Conservation (phyloP, 2,888 invertebrate species). For the Amblyjoppa fuscipennis region DNA sequence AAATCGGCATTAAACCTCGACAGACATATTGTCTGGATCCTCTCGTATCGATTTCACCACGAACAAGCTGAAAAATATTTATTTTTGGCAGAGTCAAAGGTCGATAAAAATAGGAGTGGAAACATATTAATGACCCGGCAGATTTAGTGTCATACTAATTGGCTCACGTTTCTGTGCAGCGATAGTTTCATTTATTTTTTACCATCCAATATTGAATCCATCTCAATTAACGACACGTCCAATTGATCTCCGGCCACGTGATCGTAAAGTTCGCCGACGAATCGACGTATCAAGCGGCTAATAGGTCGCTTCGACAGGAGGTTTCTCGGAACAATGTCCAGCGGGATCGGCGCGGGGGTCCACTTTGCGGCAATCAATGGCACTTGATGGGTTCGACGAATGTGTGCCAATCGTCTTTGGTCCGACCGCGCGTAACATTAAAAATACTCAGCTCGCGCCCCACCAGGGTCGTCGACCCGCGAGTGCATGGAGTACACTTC, state of each 20-base stretch:
- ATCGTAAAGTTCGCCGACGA: slow-evolving; percentile 21
- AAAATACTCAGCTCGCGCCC: slow-evolving; percentile 79
- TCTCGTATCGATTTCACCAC: neutral
- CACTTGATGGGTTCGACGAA: slow-evolving; percentile 62
- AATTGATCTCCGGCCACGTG: slow-evolving; percentile 29
- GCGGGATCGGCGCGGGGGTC: slow-evolving; percentile 31
- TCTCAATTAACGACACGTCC: slow-evolving; percentile 25
- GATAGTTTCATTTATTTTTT: neutral
- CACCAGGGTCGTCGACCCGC: slow-evolving; percentile 56
- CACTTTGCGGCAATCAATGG: slow-evolving; percentile 62
- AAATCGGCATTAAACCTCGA: neutral
- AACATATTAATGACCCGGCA: neutral
- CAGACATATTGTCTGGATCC: neutral
- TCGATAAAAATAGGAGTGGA: too few relatives aligned
- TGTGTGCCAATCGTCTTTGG: slow-evolving; percentile 72
- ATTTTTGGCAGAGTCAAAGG: neutral
- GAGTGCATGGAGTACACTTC: slow-evolving; percentile 30
- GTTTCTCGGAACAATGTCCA: slow-evolving; percentile 36
- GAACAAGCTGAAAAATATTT: neutral
- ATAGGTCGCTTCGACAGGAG: slow-evolving; percentile 46
- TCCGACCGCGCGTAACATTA: slow-evolving; percentile 78
- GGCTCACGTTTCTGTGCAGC: neutral
- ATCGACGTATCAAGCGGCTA: slow-evolving; percentile 47
- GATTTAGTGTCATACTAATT: neutral
- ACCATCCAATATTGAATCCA: neutral